A percentile compares a stretch with the other conserved stretches of the same genome.
These are phyloP conservation scores for Sparidentex hasta DNA, from an alignment of 2,797 vertebrate genomes.

Conservation along the genomic window DNA sequence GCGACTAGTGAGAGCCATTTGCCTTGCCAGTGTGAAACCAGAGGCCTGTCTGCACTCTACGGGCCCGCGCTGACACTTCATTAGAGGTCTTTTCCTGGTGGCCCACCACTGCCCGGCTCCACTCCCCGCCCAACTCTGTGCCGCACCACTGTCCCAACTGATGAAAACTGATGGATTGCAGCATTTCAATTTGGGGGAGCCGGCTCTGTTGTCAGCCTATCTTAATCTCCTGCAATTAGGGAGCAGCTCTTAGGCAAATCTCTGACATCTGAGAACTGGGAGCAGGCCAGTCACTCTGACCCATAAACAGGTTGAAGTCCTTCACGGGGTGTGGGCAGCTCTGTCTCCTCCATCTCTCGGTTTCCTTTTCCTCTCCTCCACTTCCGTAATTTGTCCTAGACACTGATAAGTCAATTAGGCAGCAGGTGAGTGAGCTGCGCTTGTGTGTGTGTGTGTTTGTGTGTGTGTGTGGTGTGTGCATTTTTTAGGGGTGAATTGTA, in stretches of 20 bases:
- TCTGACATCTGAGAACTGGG: constrained; percentile 84
- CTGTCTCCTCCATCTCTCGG: constrained; percentile 44
- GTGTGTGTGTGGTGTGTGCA: constrained; percentile 33
- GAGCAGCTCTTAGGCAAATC: constrained; percentile 84
- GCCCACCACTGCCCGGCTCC: constrained; percentile 41
- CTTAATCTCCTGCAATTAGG: constrained; percentile 87
- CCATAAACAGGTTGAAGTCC: constrained; percentile 77
- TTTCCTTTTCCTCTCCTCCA: constrained; percentile 66
- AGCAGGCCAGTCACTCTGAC: constrained; percentile 76
- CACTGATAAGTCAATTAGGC: constrained; percentile 82
- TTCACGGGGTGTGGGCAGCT: constrained; percentile 58
- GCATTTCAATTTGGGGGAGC: constrained; percentile 81
- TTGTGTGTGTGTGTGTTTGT: constrained; percentile 35
- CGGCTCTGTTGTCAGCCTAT: constrained; percentile 80
- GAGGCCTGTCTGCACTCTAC: constrained; percentile 70
- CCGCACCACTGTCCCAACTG: constrained; percentile 77
- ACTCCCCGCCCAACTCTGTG: constrained; percentile 50
- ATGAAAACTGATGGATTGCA: constrained; percentile 86
- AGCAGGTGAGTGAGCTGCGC: constrained; percentile 60
- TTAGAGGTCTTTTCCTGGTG: constrained; percentile 81
- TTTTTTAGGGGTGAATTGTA: too few species aligned
- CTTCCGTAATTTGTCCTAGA: constrained; percentile 84
- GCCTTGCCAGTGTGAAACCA: constrained; percentile 71
- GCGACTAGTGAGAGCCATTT: constrained; percentile 66
- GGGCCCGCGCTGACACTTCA: constrained; percentile 80